These are phyloP conservation scores for Heteromormyrus szaboi DNA, from an alignment of 2,797 vertebrate genomes.

Conservation along the genomic window DNA sequence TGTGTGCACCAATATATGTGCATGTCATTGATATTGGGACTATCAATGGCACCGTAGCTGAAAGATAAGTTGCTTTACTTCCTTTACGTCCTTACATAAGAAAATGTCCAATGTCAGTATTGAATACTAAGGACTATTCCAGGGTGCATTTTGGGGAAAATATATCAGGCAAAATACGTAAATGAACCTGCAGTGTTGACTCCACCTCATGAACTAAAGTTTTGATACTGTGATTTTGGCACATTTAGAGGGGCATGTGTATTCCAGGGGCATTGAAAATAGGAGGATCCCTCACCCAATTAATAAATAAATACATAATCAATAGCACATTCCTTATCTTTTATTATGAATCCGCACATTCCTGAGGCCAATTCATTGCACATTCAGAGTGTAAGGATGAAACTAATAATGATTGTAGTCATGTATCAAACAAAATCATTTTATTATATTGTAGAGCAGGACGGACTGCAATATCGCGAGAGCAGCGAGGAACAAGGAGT, in stretches of 20 bases:
- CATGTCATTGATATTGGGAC: background rate
- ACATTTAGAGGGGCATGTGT: background rate
- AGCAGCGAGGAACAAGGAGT: background rate
- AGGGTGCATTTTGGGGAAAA: background rate
- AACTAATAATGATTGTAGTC: background rate
- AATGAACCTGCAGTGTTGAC: background rate
- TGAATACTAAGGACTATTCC: background rate
- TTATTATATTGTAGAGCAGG: background rate
- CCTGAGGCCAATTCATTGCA: background rate
- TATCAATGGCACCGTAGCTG: background rate
- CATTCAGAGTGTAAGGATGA: background rate
- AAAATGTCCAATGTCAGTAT: background rate
- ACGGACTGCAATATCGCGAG: background rate
- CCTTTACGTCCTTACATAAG: background rate
- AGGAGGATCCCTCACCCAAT: background rate
- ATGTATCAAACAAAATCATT: background rate
- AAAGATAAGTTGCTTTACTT: background rate
- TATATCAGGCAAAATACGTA: background rate
- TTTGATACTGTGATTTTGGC: background rate
- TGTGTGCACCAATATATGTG: background rate
- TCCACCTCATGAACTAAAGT: background rate
- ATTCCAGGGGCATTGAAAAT: background rate
- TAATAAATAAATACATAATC: background rate
- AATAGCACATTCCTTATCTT: background rate
- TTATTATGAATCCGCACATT: background rate